phyloP scores from a whole-genome alignment of 2,888 invertebrate species.

The Rhingia rostrata region DNA sequence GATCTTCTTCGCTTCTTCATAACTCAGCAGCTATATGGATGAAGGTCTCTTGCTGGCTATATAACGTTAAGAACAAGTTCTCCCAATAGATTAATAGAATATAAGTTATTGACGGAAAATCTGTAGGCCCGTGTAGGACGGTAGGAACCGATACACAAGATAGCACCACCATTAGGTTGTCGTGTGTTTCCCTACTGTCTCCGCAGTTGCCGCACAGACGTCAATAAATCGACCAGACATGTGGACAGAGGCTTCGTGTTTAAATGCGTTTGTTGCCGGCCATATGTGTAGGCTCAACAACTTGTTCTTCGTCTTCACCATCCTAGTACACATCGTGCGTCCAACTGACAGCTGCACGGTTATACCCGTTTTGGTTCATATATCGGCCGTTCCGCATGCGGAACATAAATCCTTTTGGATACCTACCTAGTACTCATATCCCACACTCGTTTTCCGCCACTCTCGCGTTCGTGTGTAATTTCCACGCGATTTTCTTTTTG shows the following conservation, averaged over 20 bases:
- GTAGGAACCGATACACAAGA: conserved; percentile 52
- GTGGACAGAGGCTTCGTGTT: conserved; percentile 9
- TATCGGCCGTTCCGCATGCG: conserved; percentile 22
- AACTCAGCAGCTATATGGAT: neutral
- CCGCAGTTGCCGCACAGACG: conserved; percentile 24
- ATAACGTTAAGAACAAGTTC: neutral
- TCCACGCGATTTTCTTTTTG: conserved; percentile 24
- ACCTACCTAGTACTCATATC: conserved; percentile 39
- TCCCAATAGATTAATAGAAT: neutral
- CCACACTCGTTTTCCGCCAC: conserved; percentile 41
- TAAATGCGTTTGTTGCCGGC: neutral
- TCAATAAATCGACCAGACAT: conserved; percentile 47
- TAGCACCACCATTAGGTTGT: conserved; percentile 18
- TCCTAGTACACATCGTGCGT: neutral
- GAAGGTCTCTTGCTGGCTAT: neutral
- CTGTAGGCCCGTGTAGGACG: conserved; percentile 51
- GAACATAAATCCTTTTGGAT: conserved; percentile 53
- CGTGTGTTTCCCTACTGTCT: conserved; percentile 29
- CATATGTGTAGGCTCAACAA: conserved; percentile 38
- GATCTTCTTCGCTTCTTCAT: too few species aligned
- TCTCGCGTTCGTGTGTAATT: conserved; percentile 12
- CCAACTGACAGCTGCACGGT: conserved; percentile 34
- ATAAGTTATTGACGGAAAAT: neutral
- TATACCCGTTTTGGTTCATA: conserved; percentile 31
- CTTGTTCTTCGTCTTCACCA: conserved; percentile 30